Evolutionary conservation across 92 coral and sea anemone species (phyloP), one percentile per base, ranked within the genome.

Genomic region (Pocillopora grandis): DNA sequence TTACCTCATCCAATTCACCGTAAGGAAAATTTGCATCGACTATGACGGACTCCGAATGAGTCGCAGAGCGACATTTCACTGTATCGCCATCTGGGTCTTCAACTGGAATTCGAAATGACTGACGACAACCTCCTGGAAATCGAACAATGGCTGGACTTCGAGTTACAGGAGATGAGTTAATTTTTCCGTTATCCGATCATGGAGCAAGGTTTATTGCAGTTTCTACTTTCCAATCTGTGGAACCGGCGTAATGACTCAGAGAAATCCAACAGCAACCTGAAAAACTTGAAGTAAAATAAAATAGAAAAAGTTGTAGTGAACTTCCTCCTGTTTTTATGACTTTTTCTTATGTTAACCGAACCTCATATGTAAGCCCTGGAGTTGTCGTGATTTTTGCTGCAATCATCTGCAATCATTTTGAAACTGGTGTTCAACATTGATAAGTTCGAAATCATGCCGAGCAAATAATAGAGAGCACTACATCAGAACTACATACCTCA

Each of bases 121-220:
- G 85, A 15, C 77, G 60, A 58, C 91, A 84, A 18, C 88, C 88
- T 1, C 66, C 76, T 37, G 60, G 81, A 70, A 80, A 74, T 1
- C 91, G 88, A 2, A 84, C 66, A n/a, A 79, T 84, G 10, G 88
- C 84, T 0, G 91, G 71, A 71, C 85, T 88, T 42, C 84, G 75
- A 48, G 91, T 83, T 61, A 88, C 65, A 36, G 91, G 91, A 23
- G 91, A 88, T 58, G 91, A 88, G 85, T 88, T 88, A 14, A 88
- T 88, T 84, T 49, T 65, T 36, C 88, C 85, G 17, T 31, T 84
- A 59, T 88, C 88, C 18, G 81, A 21, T 60, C 91, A 88, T 17
- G 27, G 61, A 15, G 76, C 65, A 8, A 88, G 91, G 75, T 88
- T 79, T 10, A 88, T 85, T 3, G 60, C 62, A 12, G 91, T 82